phyloP scores from a whole-genome alignment of 2,797 vertebrate species.

The Sparidentex hasta region DNA sequence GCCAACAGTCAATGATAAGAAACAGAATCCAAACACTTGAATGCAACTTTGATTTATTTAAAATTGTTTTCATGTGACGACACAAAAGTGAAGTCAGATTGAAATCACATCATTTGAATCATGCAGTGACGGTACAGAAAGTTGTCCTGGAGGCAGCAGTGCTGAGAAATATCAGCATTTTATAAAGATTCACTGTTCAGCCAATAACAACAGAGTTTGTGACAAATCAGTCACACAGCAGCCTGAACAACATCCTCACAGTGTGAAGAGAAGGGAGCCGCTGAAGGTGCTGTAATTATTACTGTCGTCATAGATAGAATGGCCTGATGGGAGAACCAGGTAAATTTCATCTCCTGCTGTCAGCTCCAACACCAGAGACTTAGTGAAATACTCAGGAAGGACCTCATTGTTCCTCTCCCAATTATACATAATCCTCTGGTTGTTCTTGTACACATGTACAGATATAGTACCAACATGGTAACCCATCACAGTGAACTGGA shows the following conservation, averaged over 20 bases:
- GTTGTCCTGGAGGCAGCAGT: neutral
- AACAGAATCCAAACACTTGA: neutral
- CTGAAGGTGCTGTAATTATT: conserved; percentile 26
- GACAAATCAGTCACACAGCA: neutral
- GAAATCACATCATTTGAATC: too few relatives aligned
- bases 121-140: neutral
- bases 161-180: too few relatives aligned
- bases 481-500: conserved; percentile 20
- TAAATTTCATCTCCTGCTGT: conserved; percentile 9
- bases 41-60: neutral
- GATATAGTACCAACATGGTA: fast-evolving
- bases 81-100: neutral
- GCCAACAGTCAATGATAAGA: neutral
- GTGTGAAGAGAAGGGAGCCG: conserved; percentile 13
- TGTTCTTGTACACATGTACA: conserved; percentile 19
- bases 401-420: fast-evolving
- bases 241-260: neutral
- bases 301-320: neutral
- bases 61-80: neutral
- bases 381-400: neutral
- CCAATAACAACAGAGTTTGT: too few relatives aligned
- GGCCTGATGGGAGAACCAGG: conserved; percentile 1
- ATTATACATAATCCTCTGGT: neutral
- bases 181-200: too few relatives aligned
- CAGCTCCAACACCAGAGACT: conserved; percentile 31